These are phyloP conservation scores for Drosophila biarmipes DNA, from an alignment of 1,140 invertebrate genomes.

Conservation along the genomic window DNA sequence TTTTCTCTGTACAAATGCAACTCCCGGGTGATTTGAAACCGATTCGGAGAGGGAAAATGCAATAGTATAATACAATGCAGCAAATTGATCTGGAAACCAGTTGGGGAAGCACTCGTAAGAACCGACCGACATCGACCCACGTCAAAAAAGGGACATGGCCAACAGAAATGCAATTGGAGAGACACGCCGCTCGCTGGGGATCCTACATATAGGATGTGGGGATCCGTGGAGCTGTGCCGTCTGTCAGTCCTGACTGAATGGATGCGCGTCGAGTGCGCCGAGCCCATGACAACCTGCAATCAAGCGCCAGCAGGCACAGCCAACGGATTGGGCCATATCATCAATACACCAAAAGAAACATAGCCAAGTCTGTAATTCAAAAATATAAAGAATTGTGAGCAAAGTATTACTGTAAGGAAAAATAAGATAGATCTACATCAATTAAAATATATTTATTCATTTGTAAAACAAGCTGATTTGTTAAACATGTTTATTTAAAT, in stretches of 20 bases:
- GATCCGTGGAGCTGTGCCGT: slow-evolving; percentile 36
- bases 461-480: too few relatives aligned
- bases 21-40: background rate
- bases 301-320: slow-evolving; percentile 65
- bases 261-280: slow-evolving; percentile 54
- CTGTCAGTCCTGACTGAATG: slow-evolving; percentile 59
- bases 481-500: background rate
- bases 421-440: too few relatives aligned
- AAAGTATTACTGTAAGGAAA: background rate
- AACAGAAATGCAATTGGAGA: slow-evolving; percentile 62
- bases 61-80: slow-evolving; percentile 27
- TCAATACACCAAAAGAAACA: slow-evolving; percentile 14
- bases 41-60: slow-evolving; percentile 21
- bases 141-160: slow-evolving; percentile 60
- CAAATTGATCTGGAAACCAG: slow-evolving; percentile 43
- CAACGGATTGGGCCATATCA: slow-evolving; percentile 15
- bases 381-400: background rate
- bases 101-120: slow-evolving; percentile 45
- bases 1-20: background rate
- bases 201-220: slow-evolving; percentile 15
- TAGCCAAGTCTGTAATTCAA: background rate
- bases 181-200: slow-evolving; percentile 33
- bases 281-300: slow-evolving; percentile 72
- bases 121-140: slow-evolving; percentile 56
- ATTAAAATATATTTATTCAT: too few relatives aligned